Base-by-base conservation (phyloP, 1,140 invertebrate genomes). In the Drosophila yakuba region DNA sequence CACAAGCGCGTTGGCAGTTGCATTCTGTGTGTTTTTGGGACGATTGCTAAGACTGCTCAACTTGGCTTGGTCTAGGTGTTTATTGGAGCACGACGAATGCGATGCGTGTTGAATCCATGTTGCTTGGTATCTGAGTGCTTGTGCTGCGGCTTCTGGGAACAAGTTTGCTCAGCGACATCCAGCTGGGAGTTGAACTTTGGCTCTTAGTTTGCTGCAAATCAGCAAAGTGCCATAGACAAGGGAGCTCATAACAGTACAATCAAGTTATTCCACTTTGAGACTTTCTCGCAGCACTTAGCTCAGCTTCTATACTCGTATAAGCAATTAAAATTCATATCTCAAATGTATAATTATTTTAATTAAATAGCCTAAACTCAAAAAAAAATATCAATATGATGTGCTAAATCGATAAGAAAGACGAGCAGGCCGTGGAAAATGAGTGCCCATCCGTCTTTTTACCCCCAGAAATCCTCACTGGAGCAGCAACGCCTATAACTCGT, bases 81-180 rank as follows among this genome's bases (percentile, higher is more conserved):
- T 86, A 86, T 79, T 88, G 79, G 83, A 88, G 83, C 83, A 69
- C 60, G 48, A 66, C 83, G 81, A 88, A 86, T 80, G 78, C 64
- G 82, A 86, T 80, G 78, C 64, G 82, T 77, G 79, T 20, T 54
- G 48, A 35, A 15, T 35, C 48, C 48, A 17, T 4, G 48, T 28
- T 44, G 63, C 28, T 43, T 17, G 8, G 20, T 68, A 52, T 74
- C 45, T 59, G n/a, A 8, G 48, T 15, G 48, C 25, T 35, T 41
- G 36, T 43, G 64, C 41, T 2, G 41, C 47, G 15, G 67, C 55
- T 57, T 52, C 50, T 48, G 32, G 52, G 47, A 63, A 76, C 73
- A 25, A 57, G 58, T 60, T 77, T 52, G 41, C 11, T 35, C 14
- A 45, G 25, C 58, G 56, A 55, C 59, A 71, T 66, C 80, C 76